Evolutionary conservation across 2,113 vertebrate species (phyloP).

Genomic region (Eolophus roseicapilla): DNA sequence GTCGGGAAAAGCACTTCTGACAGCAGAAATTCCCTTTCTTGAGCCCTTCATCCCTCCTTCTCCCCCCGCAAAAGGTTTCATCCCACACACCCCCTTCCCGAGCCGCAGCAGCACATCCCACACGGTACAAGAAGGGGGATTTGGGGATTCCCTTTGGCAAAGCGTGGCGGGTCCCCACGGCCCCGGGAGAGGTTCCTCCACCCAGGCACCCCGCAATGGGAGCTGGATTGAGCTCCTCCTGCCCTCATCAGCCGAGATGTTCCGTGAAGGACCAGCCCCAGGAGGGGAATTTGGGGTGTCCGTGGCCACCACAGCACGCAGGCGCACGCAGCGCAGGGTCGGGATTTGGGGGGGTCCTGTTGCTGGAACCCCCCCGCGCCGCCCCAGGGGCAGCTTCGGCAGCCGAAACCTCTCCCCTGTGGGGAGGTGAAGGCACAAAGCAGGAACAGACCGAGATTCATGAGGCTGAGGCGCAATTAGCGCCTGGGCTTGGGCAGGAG

Average conservation of each 20-base stretch:
- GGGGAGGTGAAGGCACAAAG: neutral
- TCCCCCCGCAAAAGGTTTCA: neutral
- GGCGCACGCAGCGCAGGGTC: neutral
- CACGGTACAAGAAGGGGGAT: neutral
- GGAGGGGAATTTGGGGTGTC: neutral
- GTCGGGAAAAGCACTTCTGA: neutral
- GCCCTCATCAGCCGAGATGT: fast-evolving
- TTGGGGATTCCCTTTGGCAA: neutral
- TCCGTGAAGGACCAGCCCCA: neutral
- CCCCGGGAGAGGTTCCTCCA: too few species aligned
- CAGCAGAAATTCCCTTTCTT: neutral
- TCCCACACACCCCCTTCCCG: fast-evolving
- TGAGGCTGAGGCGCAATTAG: conserved; percentile 43
- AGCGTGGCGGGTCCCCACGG: neutral
- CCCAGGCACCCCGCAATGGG: neutral
- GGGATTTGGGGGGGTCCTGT: neutral
- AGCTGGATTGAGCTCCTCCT: neutral
- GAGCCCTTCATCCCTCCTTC: neutral
- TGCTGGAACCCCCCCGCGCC: neutral
- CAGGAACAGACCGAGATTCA: conserved; percentile 39
- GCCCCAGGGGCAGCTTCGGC: neutral
- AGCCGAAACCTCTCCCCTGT: neutral
- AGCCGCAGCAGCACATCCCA: neutral
- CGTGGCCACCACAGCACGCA: neutral
- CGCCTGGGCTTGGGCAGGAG: neutral